These are phyloP conservation scores for Chelon labrosus DNA, from an alignment of 2,797 vertebrate genomes.

Conservation along the genomic window DNA sequence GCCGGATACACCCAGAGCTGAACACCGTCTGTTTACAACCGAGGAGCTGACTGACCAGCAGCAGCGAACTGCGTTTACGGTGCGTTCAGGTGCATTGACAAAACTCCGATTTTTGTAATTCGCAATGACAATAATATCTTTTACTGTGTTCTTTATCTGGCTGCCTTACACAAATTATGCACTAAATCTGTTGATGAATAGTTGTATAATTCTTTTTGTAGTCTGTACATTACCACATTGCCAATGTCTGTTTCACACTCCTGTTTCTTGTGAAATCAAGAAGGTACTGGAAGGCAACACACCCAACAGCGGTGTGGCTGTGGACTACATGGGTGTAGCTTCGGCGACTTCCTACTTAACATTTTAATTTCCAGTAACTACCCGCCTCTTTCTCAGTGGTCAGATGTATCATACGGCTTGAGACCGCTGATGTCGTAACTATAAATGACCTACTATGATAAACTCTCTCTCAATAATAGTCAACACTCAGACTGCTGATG, in stretches of 20 bases:
- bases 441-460: not conserved
- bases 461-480: not conserved
- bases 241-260: no score
- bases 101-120: slow-evolving; percentile 18
- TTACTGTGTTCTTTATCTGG: not conserved
- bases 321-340: no score
- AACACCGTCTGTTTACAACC: slow-evolving; percentile 51
- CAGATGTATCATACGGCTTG: not conserved
- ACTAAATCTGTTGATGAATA: no score
- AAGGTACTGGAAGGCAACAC: not conserved
- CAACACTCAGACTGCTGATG: no score
- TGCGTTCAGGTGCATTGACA: slow-evolving; percentile 29
- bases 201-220: no score
- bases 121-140: no score
- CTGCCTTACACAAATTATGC: not conserved
- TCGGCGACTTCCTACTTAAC: slow-evolving; percentile 48
- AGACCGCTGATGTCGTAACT: not conserved
- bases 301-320: slow-evolving; percentile 11
- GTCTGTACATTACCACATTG: no score
- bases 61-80: not conserved
- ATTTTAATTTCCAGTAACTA: slow-evolving; percentile 24
- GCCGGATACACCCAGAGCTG: slow-evolving; percentile 38
- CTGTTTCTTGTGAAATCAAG: no score
- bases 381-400: not conserved
- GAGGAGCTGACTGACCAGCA: slow-evolving; percentile 39